phyloP scores from a whole-genome alignment of 2,797 vertebrate genomes.

The Neosilurus hyrtlii region DNA sequence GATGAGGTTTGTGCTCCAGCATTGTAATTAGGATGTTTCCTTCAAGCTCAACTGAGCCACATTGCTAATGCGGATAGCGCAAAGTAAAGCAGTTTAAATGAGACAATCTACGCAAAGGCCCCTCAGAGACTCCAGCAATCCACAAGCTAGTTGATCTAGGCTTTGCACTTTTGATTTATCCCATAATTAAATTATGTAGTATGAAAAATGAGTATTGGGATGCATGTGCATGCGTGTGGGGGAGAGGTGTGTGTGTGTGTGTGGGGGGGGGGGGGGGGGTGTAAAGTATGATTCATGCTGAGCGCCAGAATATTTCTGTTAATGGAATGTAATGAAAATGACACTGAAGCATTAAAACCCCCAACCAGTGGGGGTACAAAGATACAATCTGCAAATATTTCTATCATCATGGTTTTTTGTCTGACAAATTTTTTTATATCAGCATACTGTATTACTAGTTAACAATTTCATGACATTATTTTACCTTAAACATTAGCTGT shows the following conservation, averaged over 20 bases:
- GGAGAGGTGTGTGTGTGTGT: constrained; percentile 14
- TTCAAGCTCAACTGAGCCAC: constrained; percentile 37
- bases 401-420: neutral
- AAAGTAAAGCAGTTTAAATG: constrained; percentile 40
- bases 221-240: constrained; percentile 3
- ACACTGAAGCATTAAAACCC: constrained; percentile 20
- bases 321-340: constrained; percentile 30
- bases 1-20: neutral
- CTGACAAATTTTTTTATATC: constrained; percentile 4
- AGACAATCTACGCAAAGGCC: constrained; percentile 20
- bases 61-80: constrained; percentile 17
- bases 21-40: constrained; percentile 35
- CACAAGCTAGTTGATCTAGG: constrained; percentile 12
- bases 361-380: neutral
- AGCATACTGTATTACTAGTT: neutral
- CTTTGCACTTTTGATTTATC: constrained; percentile 20
- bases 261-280: neutral
- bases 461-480: neutral
- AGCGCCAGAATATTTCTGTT: constrained; percentile 18
- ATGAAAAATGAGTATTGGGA: constrained; percentile 21
- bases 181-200: constrained; percentile 35
- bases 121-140: constrained; percentile 4
- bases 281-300: constrained; percentile 27
- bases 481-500: neutral
- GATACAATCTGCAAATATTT: neutral